Conservation (phyloP, 1,140 invertebrate species). For the Polypedilum vanderplanki region DNA sequence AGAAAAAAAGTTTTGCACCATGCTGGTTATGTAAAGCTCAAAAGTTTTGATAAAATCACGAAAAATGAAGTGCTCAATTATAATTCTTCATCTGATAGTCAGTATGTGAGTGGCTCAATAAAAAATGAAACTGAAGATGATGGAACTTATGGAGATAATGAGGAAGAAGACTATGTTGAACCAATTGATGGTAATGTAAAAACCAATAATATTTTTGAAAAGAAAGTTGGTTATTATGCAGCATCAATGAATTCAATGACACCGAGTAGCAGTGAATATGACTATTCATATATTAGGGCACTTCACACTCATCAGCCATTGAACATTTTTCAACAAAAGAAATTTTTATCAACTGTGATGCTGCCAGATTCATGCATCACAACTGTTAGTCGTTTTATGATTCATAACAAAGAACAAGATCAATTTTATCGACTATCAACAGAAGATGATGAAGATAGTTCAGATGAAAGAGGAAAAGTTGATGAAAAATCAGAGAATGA, state of each 20-base stretch:
- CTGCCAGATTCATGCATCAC: conserved; percentile 38
- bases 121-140: conserved; percentile 30
- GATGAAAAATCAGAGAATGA: conserved; percentile 42
- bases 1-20: background rate
- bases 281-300: conserved; percentile 38
- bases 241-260: conserved; percentile 24
- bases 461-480: conserved; percentile 33
- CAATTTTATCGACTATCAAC: conserved; percentile 34
- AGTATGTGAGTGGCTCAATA: conserved; percentile 38
- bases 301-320: conserved; percentile 38
- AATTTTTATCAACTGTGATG: conserved; percentile 34
- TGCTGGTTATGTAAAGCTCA: conserved; percentile 51
- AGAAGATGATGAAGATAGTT: conserved; percentile 36
- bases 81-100: conserved; percentile 33
- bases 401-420: background rate
- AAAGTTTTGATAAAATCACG: conserved; percentile 32
- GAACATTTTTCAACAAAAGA: conserved; percentile 20
- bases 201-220: background rate
- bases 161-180: conserved; percentile 29
- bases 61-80: conserved; percentile 32
- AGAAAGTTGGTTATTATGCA: background rate
- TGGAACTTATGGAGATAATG: conserved; percentile 28
- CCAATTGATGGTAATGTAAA: background rate
- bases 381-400: conserved; percentile 23
- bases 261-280: conserved; percentile 35